These are phyloP conservation scores for Phaethornis superciliosus DNA, from an alignment of 2,113 vertebrate species.

Conservation along the genomic window DNA sequence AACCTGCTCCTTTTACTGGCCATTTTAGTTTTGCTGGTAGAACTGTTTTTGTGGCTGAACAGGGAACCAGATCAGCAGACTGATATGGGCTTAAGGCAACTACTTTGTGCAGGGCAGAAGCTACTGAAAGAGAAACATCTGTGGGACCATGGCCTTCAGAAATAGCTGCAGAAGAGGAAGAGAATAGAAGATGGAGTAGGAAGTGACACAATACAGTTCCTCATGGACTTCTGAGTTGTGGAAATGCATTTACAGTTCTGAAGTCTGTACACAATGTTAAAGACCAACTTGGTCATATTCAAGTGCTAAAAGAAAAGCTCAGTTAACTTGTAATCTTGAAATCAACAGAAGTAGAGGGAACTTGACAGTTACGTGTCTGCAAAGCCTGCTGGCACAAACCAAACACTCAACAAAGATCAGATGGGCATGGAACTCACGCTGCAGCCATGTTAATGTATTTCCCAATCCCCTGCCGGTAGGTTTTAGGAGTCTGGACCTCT, in stretches of 20 bases:
- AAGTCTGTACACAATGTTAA: neutral
- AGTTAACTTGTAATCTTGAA: neutral
- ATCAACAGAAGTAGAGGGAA: neutral
- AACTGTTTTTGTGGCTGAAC: neutral
- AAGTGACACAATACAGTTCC: constrained; percentile 10
- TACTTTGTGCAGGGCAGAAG: neutral
- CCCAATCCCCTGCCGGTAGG: constrained; percentile 89
- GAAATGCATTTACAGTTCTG: neutral
- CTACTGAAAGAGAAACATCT: neutral
- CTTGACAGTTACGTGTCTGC: neutral
- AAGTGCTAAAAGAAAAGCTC: neutral
- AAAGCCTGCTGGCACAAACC: neutral
- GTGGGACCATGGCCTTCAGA: neutral
- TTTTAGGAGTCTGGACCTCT: constrained; percentile 81
- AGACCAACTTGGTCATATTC: neutral
- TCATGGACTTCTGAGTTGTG: neutral
- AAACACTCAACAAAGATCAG: neutral
- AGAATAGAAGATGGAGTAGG: neutral
- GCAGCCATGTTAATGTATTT: constrained; percentile 92
- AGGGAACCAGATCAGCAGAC: neutral
- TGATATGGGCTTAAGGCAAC: neutral
- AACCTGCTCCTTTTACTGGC: neutral
- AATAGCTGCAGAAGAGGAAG: constrained; percentile 41
- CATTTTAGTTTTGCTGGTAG: neutral
- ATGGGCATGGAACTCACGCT: constrained; percentile 77